Base-by-base conservation (phyloP, 1,140 invertebrate species). In the Ooceraea biroi region DNA sequence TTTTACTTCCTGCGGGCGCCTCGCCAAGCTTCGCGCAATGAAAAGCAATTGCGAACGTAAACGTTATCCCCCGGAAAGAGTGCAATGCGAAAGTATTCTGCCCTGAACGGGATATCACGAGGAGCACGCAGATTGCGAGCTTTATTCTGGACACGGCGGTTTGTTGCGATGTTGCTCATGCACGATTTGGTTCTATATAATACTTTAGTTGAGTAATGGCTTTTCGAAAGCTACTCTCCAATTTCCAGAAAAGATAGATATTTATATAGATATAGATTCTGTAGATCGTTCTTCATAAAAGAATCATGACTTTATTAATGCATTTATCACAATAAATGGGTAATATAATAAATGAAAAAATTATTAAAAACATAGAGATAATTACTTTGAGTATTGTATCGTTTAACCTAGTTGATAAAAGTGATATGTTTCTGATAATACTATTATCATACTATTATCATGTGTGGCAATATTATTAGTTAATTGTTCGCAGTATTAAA, bases 11-110 rank as follows among this genome's bases (percentile, higher is more conserved):
- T 71, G 12, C 27, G 44, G n/a, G 27, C n/a, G n/a, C 50, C 44
- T 77, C 66, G 52, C 19, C 30, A 41, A 66, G 61, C 66, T 77
- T 77, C 74, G 19, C 46, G 74, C 66, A 77, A 80, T 58, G 52
- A 50, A 69, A 71, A 80, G 65, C 69, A 80, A 80, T 80, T 80
- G 30, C n/a, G 22, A 11, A 48, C 57, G 50, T 30, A 71, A 36
- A 71, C 52, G 36, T 46, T n/a, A n/a, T 52, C n/a, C 19, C 12
- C 65, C 22, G 12, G 41, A 46, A 69, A 71, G 36, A 57, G 44
- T 68, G 63, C 36, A 36, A 14, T 11, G 41, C 11, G 12, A 65
- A 10, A 48, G 25, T 61, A 30, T 46, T 41, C 25, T 46, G 50
- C 11, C 41, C 68, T 25, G n/a, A 44, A 41, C 55, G 12, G 57